Evolutionary conservation across 2,113 vertebrate genomes (phyloP), one percentile per base, ranked within the genome.

Genomic region (Hydropotes inermis): DNA sequence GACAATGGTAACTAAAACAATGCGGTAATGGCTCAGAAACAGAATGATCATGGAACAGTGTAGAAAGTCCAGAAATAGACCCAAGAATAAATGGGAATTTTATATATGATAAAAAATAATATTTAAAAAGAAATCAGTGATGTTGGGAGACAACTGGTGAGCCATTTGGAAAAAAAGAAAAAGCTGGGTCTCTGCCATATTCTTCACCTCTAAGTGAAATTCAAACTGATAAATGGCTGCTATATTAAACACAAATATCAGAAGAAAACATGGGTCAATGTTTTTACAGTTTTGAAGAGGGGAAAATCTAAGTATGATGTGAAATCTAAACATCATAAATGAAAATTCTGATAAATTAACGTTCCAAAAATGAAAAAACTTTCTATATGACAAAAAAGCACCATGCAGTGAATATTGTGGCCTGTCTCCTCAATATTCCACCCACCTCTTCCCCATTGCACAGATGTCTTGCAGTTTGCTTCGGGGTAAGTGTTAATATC

Each of bases 211-310:
- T 84, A 76, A 84, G 57, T 45, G 28, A 58, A 92, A 23, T 90
- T 79, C 21, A 76, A 95, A 81, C n/a, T 39, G 30, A 55, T 85
- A 86, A 84, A 54, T n/a, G 50, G 61, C 64, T 58, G 61, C 45
- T 36, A 36, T 61, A 84, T n/a, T 60, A 85, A 94, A 95, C 60
- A 28, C 52, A 95, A 81, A 28, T 47, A 79, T 21, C 25, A 74
- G 76, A 81, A 89, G 70, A 92, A 92, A 95, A 82, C 8, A 57
- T 25, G 36, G 33, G 16, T 33, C 19, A 33, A n/a, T 61, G 36
- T n/a, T 88, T 89, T 88, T 45, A 47, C n/a, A 61, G 87, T 91
- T 92, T 76, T 90, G 52, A 85, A 57, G 84, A 81, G 74, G 36
- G 6, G 55, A 92, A 52, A 36, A 64, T 87, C 60, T 74, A 92